A percentile compares a stretch with the other conserved stretches of the same genome.
These are phyloP conservation scores for Heliconius himera DNA, from an alignment of 1,140 invertebrate genomes.

Conservation along the genomic window DNA sequence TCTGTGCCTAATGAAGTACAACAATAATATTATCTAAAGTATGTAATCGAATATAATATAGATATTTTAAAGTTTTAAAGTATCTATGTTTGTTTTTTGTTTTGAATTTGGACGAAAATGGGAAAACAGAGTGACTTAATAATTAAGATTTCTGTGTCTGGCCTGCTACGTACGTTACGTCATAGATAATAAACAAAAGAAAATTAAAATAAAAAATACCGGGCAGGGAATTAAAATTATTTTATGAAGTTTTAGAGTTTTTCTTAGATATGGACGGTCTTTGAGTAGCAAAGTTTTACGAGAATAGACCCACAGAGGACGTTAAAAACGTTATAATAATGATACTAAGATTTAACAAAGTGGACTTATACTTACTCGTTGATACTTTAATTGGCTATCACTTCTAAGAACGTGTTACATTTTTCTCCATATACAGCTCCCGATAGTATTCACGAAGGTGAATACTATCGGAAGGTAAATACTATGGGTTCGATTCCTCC, in stretches of 20 bases:
- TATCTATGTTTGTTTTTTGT: too few relatives aligned
- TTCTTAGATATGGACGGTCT: background rate
- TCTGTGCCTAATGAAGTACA: background rate
- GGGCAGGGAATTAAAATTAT: background rate
- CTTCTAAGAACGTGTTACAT: too few relatives aligned
- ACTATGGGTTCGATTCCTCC: too few relatives aligned
- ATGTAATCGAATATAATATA: background rate
- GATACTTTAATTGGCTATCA: background rate
- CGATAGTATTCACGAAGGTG: too few relatives aligned
- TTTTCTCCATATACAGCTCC: too few relatives aligned
- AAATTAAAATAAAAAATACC: background rate
- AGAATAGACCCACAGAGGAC: background rate
- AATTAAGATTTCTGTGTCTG: too few relatives aligned
- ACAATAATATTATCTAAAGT: background rate
- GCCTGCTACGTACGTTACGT: too few relatives aligned
- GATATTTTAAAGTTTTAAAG: background rate
- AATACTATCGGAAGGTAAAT: too few relatives aligned
- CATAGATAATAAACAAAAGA: too few relatives aligned
- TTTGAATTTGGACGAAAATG: too few relatives aligned
- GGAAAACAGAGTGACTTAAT: too few relatives aligned
- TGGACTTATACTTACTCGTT: background rate
- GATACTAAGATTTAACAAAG: background rate
- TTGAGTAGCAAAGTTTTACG: background rate
- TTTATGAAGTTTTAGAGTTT: background rate
- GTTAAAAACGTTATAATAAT: background rate